These are phyloP conservation scores for Cacatua alba DNA, from an alignment of 2,113 vertebrate species.

Conservation along the genomic window DNA sequence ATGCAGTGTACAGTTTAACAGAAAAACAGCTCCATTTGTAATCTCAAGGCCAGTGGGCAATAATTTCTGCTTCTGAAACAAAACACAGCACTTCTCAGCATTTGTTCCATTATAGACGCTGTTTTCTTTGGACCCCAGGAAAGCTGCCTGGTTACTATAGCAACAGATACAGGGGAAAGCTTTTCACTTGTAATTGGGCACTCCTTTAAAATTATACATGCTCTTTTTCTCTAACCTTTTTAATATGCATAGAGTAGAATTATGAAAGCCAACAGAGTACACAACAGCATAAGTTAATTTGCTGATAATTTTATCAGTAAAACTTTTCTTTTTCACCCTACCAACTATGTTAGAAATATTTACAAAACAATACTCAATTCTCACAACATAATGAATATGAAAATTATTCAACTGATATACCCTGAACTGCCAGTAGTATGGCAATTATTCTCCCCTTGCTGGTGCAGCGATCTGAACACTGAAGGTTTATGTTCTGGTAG, in stretches of 20 bases:
- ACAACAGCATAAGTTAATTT: not conserved
- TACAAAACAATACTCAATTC: not conserved
- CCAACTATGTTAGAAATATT: not conserved
- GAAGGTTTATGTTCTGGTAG: not conserved
- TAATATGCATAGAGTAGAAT: slow-evolving; percentile 13
- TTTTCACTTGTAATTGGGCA: slow-evolving; percentile 62
- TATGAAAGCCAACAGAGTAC: not conserved
- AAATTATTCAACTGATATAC: not conserved
- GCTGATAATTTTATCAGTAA: not conserved
- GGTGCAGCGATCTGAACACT: not conserved
- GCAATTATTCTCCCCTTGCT: not conserved
- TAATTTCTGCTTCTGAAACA: slow-evolving; percentile 14
- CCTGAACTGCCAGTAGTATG: not conserved
- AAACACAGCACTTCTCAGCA: not conserved
- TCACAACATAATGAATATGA: not conserved
- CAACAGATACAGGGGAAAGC: slow-evolving; percentile 59
- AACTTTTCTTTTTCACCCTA: not conserved
- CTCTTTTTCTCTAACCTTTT: slow-evolving; percentile 33
- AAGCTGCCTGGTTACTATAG: slow-evolving; percentile 70
- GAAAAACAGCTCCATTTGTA: not conserved
- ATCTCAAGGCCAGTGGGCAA: not conserved
- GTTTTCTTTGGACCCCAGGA: slow-evolving; percentile 52
- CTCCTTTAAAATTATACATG: slow-evolving; percentile 52
- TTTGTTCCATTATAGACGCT: not conserved
- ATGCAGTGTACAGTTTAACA: not conserved